Percentiles rank a stretch among this genome's conserved stretches.
These are phyloP conservation scores for Lepidurus couesii DNA, from an alignment of 1,140 invertebrate species.

Conservation along the genomic window DNA sequence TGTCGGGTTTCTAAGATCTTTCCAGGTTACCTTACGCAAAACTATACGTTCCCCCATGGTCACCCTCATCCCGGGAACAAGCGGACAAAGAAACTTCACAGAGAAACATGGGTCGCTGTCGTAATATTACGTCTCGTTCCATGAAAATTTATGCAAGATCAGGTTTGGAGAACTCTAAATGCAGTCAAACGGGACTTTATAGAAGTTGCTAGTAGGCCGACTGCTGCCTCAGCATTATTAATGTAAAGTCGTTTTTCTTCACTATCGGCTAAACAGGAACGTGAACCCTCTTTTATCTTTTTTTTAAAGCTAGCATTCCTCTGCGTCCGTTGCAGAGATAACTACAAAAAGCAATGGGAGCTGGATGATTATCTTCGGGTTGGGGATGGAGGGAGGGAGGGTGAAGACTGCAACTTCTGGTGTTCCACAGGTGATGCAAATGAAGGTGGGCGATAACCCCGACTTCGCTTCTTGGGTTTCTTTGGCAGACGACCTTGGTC, in stretches of 20 bases:
- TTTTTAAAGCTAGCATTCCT: neutral
- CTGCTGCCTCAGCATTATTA: neutral
- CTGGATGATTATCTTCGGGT: neutral
- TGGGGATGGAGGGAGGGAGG: neutral
- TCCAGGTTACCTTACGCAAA: no score
- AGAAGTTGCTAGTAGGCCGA: neutral
- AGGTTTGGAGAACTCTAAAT: neutral
- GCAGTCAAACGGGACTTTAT: neutral
- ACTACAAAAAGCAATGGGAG: constrained; percentile 14
- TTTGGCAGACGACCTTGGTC: constrained; percentile 13
- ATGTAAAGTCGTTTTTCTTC: neutral
- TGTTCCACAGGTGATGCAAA: constrained; percentile 18
- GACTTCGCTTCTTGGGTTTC: neutral
- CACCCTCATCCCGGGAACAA: neutral
- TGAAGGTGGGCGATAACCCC: constrained; percentile 17
- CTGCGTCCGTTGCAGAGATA: neutral
- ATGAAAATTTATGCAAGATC: neutral
- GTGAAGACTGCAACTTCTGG: neutral
- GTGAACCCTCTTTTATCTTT: neutral
- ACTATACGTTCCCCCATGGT: no score
- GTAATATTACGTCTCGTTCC: neutral
- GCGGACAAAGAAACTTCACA: neutral
- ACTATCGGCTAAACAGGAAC: neutral
- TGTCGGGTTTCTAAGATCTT: no score
- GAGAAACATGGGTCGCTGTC: constrained; percentile 4